These are phyloP conservation scores for Gavia stellata DNA, from an alignment of 2,113 vertebrate genomes.

Conservation along the genomic window DNA sequence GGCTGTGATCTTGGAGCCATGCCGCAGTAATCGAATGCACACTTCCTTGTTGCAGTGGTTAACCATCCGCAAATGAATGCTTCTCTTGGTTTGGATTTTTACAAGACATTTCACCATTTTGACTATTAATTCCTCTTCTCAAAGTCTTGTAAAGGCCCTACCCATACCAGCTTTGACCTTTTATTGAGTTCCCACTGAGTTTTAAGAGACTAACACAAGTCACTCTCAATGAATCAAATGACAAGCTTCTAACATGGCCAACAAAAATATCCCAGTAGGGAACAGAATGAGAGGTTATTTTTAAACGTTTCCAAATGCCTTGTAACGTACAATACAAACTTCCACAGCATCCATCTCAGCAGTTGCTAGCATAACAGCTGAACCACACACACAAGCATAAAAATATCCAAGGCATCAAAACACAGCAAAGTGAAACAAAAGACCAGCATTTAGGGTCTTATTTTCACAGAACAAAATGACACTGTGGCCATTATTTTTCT, in stretches of 20 bases:
- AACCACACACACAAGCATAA: background rate
- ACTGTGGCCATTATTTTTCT: background rate
- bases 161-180: constrained; percentile 64
- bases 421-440: background rate
- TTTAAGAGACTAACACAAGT: constrained; percentile 51
- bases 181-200: constrained; percentile 43
- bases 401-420: constrained; percentile 26
- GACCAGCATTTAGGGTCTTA: background rate
- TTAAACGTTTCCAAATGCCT: constrained; percentile 76
- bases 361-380: constrained; percentile 65
- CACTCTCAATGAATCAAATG: constrained; percentile 81
- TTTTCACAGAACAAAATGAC: background rate
- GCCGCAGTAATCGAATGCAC: constrained; percentile 86
- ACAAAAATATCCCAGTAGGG: constrained; percentile 85
- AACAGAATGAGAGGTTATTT: constrained; percentile 82
- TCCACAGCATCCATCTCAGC: constrained; percentile 15
- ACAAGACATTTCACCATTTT: constrained; percentile 89
- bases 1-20: constrained; percentile 81
- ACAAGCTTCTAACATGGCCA: constrained; percentile 75
- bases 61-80: constrained; percentile 87
- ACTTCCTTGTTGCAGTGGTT: constrained; percentile 89
- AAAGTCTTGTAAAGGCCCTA: constrained; percentile 8
- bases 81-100: constrained; percentile 89
- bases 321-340: constrained; percentile 60
- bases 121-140: background rate